Evolutionary conservation across 2,888 invertebrate species (phyloP).

Genomic region (Athalia cordata): DNA sequence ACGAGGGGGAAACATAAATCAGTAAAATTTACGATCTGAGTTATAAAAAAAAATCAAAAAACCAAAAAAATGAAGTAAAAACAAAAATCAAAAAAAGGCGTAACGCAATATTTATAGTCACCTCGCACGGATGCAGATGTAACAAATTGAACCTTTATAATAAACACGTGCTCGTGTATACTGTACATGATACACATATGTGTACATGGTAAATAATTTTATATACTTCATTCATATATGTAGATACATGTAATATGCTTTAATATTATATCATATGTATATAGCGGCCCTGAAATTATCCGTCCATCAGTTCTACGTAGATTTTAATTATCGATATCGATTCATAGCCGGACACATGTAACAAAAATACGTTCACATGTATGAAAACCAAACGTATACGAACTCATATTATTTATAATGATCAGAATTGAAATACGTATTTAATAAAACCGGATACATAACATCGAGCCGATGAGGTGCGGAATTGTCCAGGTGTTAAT

Average conservation of each 20-base stretch:
- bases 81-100: slow-evolving; percentile 59
- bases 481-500: too few species aligned
- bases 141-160: slow-evolving; percentile 72
- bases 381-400: slow-evolving; percentile 10
- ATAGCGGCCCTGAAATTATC: slow-evolving; percentile 44
- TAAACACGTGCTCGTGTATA: slow-evolving; percentile 54
- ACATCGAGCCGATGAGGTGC: too few species aligned
- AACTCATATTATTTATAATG: slow-evolving; percentile 68
- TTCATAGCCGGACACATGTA: slow-evolving; percentile 72
- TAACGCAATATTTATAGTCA: slow-evolving; percentile 72
- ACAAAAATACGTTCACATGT: slow-evolving; percentile 55
- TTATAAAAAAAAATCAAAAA: slow-evolving; percentile 49
- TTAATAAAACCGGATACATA: too few species aligned
- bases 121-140: slow-evolving; percentile 69
- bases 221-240: not conserved
- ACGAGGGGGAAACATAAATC: slow-evolving; percentile 61
- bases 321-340: slow-evolving; percentile 73
- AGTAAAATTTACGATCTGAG: slow-evolving; percentile 70
- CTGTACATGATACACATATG: too few species aligned
- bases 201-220: too few species aligned
- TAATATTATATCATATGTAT: not conserved
- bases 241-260: not conserved
- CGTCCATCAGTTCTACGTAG: slow-evolving; percentile 57
- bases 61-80: not conserved
- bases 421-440: slow-evolving; percentile 60